Base-by-base conservation (phyloP, 2,888 invertebrate genomes). In the Ametastegia equiseti region DNA sequence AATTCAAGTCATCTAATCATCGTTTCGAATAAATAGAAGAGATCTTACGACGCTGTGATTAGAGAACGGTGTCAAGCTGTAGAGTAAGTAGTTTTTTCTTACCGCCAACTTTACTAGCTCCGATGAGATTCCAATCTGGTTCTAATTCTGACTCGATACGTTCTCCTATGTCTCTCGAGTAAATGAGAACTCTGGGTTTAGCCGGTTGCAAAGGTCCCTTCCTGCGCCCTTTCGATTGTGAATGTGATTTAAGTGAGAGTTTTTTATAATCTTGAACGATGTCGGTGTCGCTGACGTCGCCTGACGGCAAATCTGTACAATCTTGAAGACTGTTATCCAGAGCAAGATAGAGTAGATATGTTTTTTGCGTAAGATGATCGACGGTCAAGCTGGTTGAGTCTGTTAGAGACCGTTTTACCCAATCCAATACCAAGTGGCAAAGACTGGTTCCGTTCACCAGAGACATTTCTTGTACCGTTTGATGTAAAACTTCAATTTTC, bases 241-340 rank as follows among this genome's bases (percentile, higher is more conserved):
- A 87, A 30, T 88, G 89, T 65, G 90, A 91, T 84, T 92, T 92
- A 82, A 92, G 84, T 0, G 92, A 92, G 86, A 92, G 85, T 83
- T 92, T 92, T 88, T 96, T 95, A 92, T 97, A 97, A 92, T 96
- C 96, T 89, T 95, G 95, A 50, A 97, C 95, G 84, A 96, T 94
- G 88, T 96, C 96, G 36, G 96, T 95, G 90, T 96, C 95, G 83
- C 94, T 95, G 81, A 94, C 92, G 83, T 94, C 94, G 9, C 93
- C 93, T 83, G 88, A 86, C 7, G 96, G 96, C 88, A 97, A 93
- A 88, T 96, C 96, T 83, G 95, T 94, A 92, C 96, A 97, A 92
- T 97, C 97, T 86, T 96, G 96, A 85, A 97, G 93, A 50, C 94
- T 94, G 89, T 97, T 96, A 90, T 95, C 95, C 83, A 94, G 93